Evolutionary conservation across 1,140 invertebrate genomes (phyloP), one percentile per base, ranked within the genome.

Genomic region (Papilio dardanus): DNA sequence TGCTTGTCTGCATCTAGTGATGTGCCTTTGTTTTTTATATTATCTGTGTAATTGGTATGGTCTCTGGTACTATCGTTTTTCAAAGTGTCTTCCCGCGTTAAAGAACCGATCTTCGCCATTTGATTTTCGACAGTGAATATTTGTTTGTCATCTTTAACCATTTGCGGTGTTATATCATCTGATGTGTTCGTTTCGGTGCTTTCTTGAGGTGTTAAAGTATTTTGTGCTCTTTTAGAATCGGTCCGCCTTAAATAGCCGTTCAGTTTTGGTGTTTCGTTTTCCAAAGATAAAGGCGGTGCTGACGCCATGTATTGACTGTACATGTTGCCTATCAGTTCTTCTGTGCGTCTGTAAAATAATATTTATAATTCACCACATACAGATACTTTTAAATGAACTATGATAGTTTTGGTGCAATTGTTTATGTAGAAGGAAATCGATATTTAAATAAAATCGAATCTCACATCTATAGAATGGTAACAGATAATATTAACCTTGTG

Each of bases 281-380:
- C 91, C 67, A 90, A 37, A 7, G 91, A 86, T 0, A 92, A 42
- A 3, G 92, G 88, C 0, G 92, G 92, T 0, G 92, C 89, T 0
- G 91, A 80, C 0, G 93, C 91, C 84, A 94, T 88, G 78, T 94
- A 94, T 75, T 94, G 91, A 74, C 75, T 90, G 76, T 94, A 93
- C 79, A 93, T 92, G 65, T 91, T 93, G 19, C 92, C 92, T 54
- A 94, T 90, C 33, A 94, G 79, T 77, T 94, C 91, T 86, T 94
- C 94, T 62, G 94, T 94, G 40, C 94, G 85, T 81, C 94, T 93
- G 80, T 31, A 85, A 89, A 81, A 50, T 46, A 78, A 68, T 58
- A n/a, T 31, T 79, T 67, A 62, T 40, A 35, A 16, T 2, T 46
- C 5, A 46, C 5, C 0, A 54, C n/a, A 54, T 19, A 8, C 1